These are phyloP conservation scores for Conus canariensis DNA, from an alignment of 2,888 invertebrate species.

Conservation along the genomic window DNA sequence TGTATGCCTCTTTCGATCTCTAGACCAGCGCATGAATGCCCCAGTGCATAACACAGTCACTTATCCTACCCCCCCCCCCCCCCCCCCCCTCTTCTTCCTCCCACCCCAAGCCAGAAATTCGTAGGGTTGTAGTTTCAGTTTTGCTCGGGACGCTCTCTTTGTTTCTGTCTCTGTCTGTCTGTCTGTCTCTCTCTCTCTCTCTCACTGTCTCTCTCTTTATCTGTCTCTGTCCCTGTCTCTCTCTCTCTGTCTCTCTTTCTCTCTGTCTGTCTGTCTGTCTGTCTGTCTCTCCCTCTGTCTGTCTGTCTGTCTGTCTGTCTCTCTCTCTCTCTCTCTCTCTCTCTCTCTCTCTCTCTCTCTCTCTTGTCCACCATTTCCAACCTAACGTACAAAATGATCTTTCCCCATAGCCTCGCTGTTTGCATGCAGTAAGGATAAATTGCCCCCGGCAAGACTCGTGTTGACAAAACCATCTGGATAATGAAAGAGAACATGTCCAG, in stretches of 20 bases:
- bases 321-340: neutral
- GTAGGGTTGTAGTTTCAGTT: too few species aligned
- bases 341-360: constrained; percentile 1
- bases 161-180: constrained; percentile 48
- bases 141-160: neutral
- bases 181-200: too few species aligned
- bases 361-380: neutral
- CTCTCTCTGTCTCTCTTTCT: neutral
- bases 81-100: neutral
- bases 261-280: neutral
- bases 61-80: neutral
- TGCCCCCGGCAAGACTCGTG: too few species aligned
- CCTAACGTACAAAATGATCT: too few species aligned
- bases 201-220: constrained; percentile 29
- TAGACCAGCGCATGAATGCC: too few species aligned
- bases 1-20: too few species aligned
- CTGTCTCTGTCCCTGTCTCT: neutral
- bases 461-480: too few species aligned
- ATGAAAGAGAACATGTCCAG: too few species aligned
- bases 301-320: neutral
- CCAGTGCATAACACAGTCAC: too few species aligned
- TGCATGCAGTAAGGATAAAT: too few species aligned
- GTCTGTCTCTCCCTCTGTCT: too few species aligned
- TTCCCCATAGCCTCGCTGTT: too few species aligned
- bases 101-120: neutral